Evolutionary conservation across 2,888 invertebrate genomes (phyloP), one percentile per base, ranked within the genome.

Genomic region (Amiota mariae): DNA sequence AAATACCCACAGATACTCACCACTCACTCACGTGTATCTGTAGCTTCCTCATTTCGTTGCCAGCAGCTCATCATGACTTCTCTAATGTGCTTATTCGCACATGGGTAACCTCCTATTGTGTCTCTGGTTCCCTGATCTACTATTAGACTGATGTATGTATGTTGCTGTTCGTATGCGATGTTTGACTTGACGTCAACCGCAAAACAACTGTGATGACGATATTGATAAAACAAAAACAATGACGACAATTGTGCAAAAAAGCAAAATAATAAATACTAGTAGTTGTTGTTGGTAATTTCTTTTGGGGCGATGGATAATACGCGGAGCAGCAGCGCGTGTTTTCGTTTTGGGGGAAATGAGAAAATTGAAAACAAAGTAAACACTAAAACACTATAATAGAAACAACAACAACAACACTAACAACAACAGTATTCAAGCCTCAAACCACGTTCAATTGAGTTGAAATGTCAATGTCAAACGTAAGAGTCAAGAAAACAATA

Each of bases 401-500:
- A 59, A 59, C 18, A 59, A 59, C 18, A 57, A 57, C 13, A 57
- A 15, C 57, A 15, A 18, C 57, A 18, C 57, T 59, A 18, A 59
- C 36, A 36, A 36, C 36, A 36, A 36, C 24, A 24, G 3, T 24
- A 36, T 36, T 36, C 54, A 54, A n/a, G n/a, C 54, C 54, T 54
- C 12, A 59, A 11, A 20, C 79, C 75, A 77, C 73, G 70, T 36
- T 36, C 15, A 70, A 75, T 48, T 74, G 74, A 78, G 83, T 84
- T 85, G 85, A 84, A 84, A 85, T 86, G 83, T 84, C 83, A 84
- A 84, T 86, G 83, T 84, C 83, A 84, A 36, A 84, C 81, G 85
- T 82, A 81, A 73, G 75, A 75, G 67, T 71, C 70, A 76, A 76
- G 74, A 76, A 76, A 57, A 57, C 18, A 8, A 72, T 13, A 73